Evolutionary conservation across 2,888 invertebrate genomes (phyloP), one percentile per base, ranked within the genome.

Genomic region (Erebia palarica): DNA sequence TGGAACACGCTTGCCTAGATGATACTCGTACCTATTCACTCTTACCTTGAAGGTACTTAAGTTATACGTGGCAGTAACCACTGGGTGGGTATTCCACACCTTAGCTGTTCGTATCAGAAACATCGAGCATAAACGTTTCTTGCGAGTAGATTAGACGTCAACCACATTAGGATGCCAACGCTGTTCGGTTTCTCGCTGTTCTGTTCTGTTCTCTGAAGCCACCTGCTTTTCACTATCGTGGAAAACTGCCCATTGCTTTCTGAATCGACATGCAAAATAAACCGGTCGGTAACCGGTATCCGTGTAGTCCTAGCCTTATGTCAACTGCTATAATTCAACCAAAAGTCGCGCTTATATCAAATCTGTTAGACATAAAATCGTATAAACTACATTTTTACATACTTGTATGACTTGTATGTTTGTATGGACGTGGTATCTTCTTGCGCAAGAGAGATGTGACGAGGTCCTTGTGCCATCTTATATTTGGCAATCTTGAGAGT

Each of bases 391-490:
- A 55, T 18, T 10, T 55, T 44, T 44, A 61, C 57, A 7, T 11
- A 21, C 27, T 8, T 21, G 14, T 27, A 58, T 61, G 49, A 60
- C 18, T 57, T n/a, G 57, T 58, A 55, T 63, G 79, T 83, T 80
- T 76, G 81, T 81, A 81, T 81, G 82, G 82, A 81, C 76, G 80
- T 78, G 71, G 73, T 68, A 73, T 75, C 67, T 67, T 78, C 82
- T 87, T 86, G 83, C 84, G 84, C 82, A 86, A 84, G 81, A 79
- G 80, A 81, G 84, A 83, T 79, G 81, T 81, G 81, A 78, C 81
- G 79, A 79, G 82, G 82, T 82, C 84, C 85, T 83, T 75, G 79
- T 70, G 68, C 0, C 3, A 3, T 27, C 60, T 61, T 61, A 65
- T 60, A 70, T 76, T 76, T 76, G 76, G 77, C 77, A 78, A 79